These are phyloP conservation scores for Clarias macrocephalus DNA, from an alignment of 2,113 vertebrate genomes.

Conservation along the genomic window DNA sequence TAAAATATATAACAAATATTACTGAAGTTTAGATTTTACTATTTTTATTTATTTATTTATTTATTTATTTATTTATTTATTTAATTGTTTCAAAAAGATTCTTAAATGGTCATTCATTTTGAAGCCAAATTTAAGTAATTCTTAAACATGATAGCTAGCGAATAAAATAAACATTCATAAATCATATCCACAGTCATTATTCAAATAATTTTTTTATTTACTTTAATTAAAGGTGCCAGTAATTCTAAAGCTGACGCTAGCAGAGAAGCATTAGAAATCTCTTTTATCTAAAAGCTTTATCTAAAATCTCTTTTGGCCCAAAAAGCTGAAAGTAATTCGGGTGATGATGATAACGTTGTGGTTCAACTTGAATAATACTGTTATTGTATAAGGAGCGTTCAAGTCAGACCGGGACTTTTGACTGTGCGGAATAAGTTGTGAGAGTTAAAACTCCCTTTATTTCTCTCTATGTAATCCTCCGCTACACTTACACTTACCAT, in stretches of 20 bases:
- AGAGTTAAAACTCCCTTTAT: no score
- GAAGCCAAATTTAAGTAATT: neutral
- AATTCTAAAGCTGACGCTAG: neutral
- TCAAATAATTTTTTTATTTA: neutral
- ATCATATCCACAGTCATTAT: neutral
- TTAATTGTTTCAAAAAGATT: no score
- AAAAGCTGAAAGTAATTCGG: neutral
- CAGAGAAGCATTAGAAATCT: neutral
- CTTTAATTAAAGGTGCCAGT: neutral
- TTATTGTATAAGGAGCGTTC: no score
- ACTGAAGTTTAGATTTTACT: neutral
- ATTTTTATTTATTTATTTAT: neutral
- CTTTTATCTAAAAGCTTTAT: neutral
- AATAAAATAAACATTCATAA: neutral
- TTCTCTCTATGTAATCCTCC: no score
- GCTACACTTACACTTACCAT: no score
- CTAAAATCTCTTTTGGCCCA: neutral
- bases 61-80: no score
- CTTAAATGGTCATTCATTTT: neutral
- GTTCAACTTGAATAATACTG: neutral
- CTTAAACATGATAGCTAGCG: neutral
- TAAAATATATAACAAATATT: neutral
- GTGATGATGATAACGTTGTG: neutral
- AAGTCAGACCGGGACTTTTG: no score
- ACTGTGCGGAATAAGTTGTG: no score